Conservation (phyloP, 2,888 invertebrate species). For the Leptura quadrifasciata region DNA sequence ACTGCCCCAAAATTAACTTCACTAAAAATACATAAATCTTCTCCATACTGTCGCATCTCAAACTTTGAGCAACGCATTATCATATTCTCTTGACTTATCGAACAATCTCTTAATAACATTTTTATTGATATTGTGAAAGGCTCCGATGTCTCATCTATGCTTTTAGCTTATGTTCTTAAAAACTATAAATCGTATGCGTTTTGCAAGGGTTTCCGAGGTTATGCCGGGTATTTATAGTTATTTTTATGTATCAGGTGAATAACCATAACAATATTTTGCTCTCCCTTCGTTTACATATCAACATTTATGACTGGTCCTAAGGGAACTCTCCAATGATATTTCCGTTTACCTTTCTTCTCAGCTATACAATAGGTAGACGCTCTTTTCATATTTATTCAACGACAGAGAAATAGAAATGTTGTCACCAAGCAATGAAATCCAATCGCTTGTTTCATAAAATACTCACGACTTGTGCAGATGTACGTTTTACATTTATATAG, state of each 20-base stretch:
- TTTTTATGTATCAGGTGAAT: constrained; percentile 40
- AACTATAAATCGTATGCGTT: constrained; percentile 30
- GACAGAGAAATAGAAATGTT: constrained; percentile 7
- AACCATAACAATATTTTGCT: constrained; percentile 35
- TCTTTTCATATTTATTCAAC: constrained; percentile 18
- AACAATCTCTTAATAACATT: constrained; percentile 13
- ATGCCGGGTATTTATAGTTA: constrained; percentile 37
- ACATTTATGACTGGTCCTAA: constrained; percentile 27
- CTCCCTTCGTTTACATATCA: constrained; percentile 36
- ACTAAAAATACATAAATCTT: not conserved
- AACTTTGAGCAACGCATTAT: not conserved
- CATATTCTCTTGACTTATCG: not conserved
- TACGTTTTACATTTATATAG: not conserved
- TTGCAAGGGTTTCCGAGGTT: constrained; percentile 12
- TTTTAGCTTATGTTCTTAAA: constrained; percentile 23
- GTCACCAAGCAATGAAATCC: not conserved
- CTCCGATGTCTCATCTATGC: constrained; percentile 8
- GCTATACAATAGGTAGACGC: constrained; percentile 5
- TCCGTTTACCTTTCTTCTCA: constrained; percentile 13
- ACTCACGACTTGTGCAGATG: not conserved
- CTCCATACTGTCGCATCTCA: not conserved
- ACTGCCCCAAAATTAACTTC: not conserved
- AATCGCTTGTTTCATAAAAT: constrained; percentile 3
- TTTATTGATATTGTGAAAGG: constrained; percentile 10
- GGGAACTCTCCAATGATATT: constrained; percentile 26